Percentiles rank a stretch among this genome's conserved stretches.
Conservation (phyloP, 2,113 vertebrate genomes). For the Chloebia gouldiae region DNA sequence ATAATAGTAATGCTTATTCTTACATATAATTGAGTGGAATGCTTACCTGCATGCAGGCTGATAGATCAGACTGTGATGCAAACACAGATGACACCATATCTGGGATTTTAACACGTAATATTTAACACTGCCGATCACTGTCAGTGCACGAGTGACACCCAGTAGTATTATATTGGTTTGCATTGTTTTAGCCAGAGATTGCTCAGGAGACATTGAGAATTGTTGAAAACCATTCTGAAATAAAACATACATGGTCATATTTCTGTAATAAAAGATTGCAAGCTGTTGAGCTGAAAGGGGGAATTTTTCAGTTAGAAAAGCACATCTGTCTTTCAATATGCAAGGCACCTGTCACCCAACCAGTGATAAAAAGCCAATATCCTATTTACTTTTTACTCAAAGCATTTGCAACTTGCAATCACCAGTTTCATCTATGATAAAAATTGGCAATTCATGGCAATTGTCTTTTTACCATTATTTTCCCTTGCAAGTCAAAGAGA, state of each 20-base stretch:
- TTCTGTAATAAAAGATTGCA: slow-evolving; percentile 17
- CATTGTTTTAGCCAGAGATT: not conserved
- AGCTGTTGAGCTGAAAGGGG: not conserved
- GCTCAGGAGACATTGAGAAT: not conserved
- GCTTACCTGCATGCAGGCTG: not conserved
- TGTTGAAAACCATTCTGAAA: slow-evolving; percentile 12
- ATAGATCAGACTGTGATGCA: not conserved
- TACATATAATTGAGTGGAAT: not conserved
- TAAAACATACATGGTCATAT: slow-evolving; percentile 3
- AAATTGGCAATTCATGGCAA: slow-evolving; percentile 18
- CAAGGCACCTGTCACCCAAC: not conserved
- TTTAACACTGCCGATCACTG: not conserved
- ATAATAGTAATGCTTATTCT: not conserved
- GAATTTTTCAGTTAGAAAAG: slow-evolving; percentile 12
- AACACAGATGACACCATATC: not conserved
- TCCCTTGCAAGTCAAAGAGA: not conserved
- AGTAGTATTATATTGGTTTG: not conserved
- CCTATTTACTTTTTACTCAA: slow-evolving; percentile 32
- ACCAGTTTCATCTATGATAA: slow-evolving; percentile 5
- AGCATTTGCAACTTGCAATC: slow-evolving; percentile 25
- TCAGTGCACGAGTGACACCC: not conserved
- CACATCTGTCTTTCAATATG: slow-evolving; percentile 16
- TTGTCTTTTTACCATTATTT: slow-evolving; percentile 13
- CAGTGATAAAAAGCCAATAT: slow-evolving; percentile 50
- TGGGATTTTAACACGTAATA: not conserved